These are phyloP conservation scores for Smutsia temminckii DNA, from an alignment of 2,797 vertebrate species.

Conservation along the genomic window DNA sequence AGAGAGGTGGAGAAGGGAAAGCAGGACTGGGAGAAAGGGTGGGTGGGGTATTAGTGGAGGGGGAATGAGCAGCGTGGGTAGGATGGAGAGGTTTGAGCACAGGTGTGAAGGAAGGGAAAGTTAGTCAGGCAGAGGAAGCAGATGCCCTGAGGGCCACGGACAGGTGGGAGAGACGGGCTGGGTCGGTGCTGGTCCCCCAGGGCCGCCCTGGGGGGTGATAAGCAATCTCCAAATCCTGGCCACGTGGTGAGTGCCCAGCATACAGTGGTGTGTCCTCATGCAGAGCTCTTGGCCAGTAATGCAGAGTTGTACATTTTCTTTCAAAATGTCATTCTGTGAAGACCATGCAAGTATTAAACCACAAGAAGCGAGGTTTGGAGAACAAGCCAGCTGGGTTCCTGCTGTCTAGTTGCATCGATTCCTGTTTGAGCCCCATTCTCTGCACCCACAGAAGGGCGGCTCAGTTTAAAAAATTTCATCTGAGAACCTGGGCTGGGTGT, in stretches of 20 bases:
- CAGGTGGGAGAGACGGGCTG: rapidly evolving
- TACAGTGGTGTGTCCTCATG: background rate
- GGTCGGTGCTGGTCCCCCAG: background rate
- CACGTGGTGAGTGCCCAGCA: background rate
- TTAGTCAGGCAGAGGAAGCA: background rate
- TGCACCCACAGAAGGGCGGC: background rate
- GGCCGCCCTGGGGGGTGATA: background rate
- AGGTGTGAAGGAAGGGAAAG: background rate
- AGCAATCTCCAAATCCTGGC: background rate
- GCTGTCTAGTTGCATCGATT: background rate
- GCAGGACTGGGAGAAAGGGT: too few species aligned
- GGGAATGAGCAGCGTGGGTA: background rate
- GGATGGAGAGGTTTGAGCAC: background rate
- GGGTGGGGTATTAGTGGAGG: too few species aligned
- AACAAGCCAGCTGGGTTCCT: background rate
- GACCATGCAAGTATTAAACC: background rate
- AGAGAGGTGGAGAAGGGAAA: background rate
- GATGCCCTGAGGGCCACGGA: background rate
- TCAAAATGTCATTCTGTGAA: background rate
- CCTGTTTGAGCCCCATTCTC: background rate
- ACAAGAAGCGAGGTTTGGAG: too few species aligned
- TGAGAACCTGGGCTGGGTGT: background rate
- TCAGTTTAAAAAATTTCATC: background rate
- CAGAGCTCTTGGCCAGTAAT: too few species aligned
- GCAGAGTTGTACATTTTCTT: background rate